These are phyloP conservation scores for Xestoiulus laeticollis DNA, from an alignment of 2,888 invertebrate species.

Conservation along the genomic window DNA sequence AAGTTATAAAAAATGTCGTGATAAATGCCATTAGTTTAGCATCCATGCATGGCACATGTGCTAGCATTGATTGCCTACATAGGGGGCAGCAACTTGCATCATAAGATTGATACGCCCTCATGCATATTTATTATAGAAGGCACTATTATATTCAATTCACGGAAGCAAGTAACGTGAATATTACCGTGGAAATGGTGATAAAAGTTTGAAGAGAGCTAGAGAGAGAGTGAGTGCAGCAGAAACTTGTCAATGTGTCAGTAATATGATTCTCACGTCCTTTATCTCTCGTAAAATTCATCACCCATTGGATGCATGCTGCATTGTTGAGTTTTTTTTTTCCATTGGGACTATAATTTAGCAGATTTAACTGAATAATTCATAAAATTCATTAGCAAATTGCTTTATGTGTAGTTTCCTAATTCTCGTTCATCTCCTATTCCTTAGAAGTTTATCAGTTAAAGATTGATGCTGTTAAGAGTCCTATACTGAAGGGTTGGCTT, in stretches of 20 bases:
- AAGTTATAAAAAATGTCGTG: too few species aligned
- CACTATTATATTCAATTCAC: conserved; percentile 34
- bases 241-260: conserved; percentile 37
- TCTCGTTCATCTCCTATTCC: conserved; percentile 3
- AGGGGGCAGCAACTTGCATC: not conserved
- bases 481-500: not conserved
- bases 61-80: not conserved
- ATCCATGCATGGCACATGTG: not conserved
- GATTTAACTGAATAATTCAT: conserved; percentile 44
- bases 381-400: conserved; percentile 35
- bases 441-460: not conserved
- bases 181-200: conserved; percentile 17
- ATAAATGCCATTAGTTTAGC: not conserved
- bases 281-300: conserved; percentile 39
- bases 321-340: conserved; percentile 12
- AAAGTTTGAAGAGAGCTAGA: not conserved
- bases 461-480: conserved; percentile 4
- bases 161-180: conserved; percentile 31
- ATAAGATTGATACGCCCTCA: conserved; percentile 5
- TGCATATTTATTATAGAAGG: conserved; percentile 5
- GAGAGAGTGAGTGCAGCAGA: not conserved
- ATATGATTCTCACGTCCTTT: conserved; percentile 35
- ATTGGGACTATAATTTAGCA: conserved; percentile 22
- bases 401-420: conserved; percentile 44
- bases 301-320: conserved; percentile 6